Percentiles rank a stretch among this genome's conserved stretches.
phyloP scores from a whole-genome alignment of 2,113 vertebrate species.

The Carassius carassius region DNA sequence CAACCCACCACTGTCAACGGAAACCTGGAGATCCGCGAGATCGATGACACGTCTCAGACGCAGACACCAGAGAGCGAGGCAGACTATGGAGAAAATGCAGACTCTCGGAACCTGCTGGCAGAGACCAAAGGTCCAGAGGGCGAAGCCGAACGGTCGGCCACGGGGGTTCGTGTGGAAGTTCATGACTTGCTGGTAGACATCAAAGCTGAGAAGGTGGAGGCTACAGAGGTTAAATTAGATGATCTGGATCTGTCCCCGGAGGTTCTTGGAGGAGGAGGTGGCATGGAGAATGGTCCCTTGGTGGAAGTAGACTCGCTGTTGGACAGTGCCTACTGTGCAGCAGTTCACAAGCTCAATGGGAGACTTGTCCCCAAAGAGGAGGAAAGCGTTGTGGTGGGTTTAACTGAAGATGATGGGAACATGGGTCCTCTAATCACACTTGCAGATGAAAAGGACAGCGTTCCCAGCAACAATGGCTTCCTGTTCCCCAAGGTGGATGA shows the following conservation, averaged over 20 bases:
- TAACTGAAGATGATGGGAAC: conserved; percentile 82
- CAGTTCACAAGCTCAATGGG: conserved; percentile 92
- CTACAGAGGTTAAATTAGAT: conserved; percentile 96
- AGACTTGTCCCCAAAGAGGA: conserved; percentile 85
- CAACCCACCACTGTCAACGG: conserved; percentile 88
- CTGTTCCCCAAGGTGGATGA: conserved; percentile 96
- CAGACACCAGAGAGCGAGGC: conserved; percentile 97
- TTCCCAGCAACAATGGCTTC: conserved; percentile 88
- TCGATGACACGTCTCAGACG: conserved; percentile 93
- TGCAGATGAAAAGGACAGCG: conserved; percentile 96
- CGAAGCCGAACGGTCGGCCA: conserved; percentile 67
- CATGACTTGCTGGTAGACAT: conserved; percentile 93
- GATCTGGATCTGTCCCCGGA: conserved; percentile 97
- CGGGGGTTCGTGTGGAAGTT: conserved; percentile 92
- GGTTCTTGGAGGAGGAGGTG: conserved; percentile 84
- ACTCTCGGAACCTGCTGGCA: conserved; percentile 88
- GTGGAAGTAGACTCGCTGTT: conserved; percentile 95
- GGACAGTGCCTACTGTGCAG: conserved; percentile 93
- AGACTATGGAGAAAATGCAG: conserved; percentile 87
- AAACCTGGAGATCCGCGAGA: conserved; percentile 89
- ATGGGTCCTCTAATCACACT: conserved; percentile 93
- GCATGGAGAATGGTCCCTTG: conserved; percentile 88
- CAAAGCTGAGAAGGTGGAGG: conserved; percentile 98
- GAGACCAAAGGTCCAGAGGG: conserved; percentile 87
- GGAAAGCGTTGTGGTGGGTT: conserved; percentile 68